Percentiles rank a stretch among this genome's conserved stretches.
phyloP scores from a whole-genome alignment of 2,888 invertebrate species.

The Kryphioiulus occultus region DNA sequence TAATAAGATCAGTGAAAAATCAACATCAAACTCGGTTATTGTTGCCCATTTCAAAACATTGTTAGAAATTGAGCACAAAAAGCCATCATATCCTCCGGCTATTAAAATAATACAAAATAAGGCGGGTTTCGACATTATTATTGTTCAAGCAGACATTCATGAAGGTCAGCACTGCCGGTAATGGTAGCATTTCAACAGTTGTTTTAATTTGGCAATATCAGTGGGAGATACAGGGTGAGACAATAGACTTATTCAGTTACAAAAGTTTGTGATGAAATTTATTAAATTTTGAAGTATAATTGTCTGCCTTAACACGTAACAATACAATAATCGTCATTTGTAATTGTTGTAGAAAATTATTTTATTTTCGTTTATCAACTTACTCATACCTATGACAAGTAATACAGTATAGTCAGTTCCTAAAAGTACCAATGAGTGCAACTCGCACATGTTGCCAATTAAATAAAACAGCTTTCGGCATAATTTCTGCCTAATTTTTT shows the following conservation, averaged over 20 bases:
- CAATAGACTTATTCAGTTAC: not conserved
- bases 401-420: not conserved
- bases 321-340: too few relatives aligned
- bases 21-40: constrained; percentile 10
- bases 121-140: constrained; percentile 24
- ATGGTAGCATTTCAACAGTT: not conserved
- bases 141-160: not conserved
- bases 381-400: too few relatives aligned
- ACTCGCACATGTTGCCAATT: not conserved
- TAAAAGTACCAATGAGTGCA: not conserved
- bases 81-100: constrained; percentile 28
- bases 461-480: not conserved
- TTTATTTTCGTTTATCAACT: too few relatives aligned
- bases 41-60: constrained; percentile 24
- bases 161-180: not conserved
- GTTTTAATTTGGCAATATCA: constrained; percentile 11
- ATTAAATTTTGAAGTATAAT: not conserved
- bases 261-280: too few relatives aligned
- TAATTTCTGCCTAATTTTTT: not conserved
- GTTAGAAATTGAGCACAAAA: constrained; percentile 19
- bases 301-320: too few relatives aligned
- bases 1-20: constrained; percentile 40
- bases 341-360: too few relatives aligned
- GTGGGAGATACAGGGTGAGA: not conserved
- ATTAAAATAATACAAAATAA: constrained; percentile 30